These are phyloP conservation scores for Geophilus truncorum DNA, from an alignment of 2,888 invertebrate species.

Conservation along the genomic window DNA sequence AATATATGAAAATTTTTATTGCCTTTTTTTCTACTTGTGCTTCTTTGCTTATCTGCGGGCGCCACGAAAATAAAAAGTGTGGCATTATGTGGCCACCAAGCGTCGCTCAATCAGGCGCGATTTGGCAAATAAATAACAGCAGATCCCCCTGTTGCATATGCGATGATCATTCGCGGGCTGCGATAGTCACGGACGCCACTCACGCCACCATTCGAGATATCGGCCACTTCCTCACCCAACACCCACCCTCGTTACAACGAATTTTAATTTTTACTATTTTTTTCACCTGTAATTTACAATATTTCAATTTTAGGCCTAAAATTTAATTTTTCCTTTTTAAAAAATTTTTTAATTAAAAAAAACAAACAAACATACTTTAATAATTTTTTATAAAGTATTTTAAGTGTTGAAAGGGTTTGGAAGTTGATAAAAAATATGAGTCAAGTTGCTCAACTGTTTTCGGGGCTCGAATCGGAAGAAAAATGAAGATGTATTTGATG, in stretches of 20 bases:
- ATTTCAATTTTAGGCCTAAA: not conserved
- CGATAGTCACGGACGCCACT: slow-evolving; percentile 29
- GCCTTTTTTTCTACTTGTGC: not conserved
- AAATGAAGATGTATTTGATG: slow-evolving; percentile 16
- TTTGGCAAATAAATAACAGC: slow-evolving; percentile 32
- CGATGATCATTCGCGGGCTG: slow-evolving; percentile 27
- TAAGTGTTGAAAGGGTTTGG: not conserved
- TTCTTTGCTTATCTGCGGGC: not conserved
- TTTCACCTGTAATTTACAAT: not conserved
- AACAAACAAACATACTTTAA: not conserved
- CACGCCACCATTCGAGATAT: slow-evolving; percentile 5
- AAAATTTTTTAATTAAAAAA: not conserved
- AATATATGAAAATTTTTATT: slow-evolving; percentile 33
- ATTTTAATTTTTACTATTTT: not conserved
- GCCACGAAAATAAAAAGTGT: not conserved
- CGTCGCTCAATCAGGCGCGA: slow-evolving; percentile 13
- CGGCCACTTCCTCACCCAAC: no score
- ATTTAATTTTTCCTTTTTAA: no score
- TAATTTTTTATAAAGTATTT: not conserved
- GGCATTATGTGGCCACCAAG: not conserved
- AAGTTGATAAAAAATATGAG: not conserved
- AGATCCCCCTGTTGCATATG: slow-evolving; percentile 29
- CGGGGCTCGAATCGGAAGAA: not conserved
- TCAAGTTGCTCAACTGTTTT: not conserved
- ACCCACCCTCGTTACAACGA: not conserved